Evolutionary conservation across 1,140 invertebrate species (phyloP), one percentile per base, ranked within the genome.

Genomic region (Tetragnatha versicolor): DNA sequence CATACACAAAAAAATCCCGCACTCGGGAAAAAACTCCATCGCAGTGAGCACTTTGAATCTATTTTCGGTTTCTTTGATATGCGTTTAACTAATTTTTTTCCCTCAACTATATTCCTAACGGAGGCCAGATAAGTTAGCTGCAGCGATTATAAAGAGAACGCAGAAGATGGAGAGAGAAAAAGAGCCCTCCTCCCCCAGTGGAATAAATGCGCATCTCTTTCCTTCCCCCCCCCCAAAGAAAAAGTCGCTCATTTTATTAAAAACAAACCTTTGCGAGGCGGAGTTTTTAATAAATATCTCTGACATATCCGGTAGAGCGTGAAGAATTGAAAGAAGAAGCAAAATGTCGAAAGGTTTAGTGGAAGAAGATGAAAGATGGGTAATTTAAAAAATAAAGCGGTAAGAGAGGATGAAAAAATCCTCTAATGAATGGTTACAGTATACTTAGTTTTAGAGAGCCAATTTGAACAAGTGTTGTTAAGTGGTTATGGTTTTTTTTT

Each of bases 131-230:
- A 65, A 65, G 35, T 65, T 42, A 42, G 33, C 37, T 17, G 61
- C 31, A 22, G 22, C 33, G 61, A 65, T 42, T 65, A 60, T 25
- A 65, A 42, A 65, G 61, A 42, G 42, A 65, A 25, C 25, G 39
- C 33, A 42, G 25, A 65, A 65, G 2, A 14, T 12, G 35, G 17
- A 25, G 17, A 22, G 61, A 65, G 7, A 65, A 42, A 65, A 65
- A 65, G 25, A 29, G 22, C 29, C 22, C 25, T 5, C 29, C 14
- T 31, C 10, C 61, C 33, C 22, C 37, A 42, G n/a, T 17, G 22
- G 61, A 65, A 65, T 65, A 65, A 65, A 65, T 65, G 61, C 20
- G 61, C 61, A 65, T 60, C 55, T n/a, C 27, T 60, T 60, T 60
- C 22, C n/a, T n/a, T n/a, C n/a, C n/a, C n/a, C n/a, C n/a, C n/a